Conservation (phyloP, 1,140 invertebrate species). For the Cotesia chilonis region DNA sequence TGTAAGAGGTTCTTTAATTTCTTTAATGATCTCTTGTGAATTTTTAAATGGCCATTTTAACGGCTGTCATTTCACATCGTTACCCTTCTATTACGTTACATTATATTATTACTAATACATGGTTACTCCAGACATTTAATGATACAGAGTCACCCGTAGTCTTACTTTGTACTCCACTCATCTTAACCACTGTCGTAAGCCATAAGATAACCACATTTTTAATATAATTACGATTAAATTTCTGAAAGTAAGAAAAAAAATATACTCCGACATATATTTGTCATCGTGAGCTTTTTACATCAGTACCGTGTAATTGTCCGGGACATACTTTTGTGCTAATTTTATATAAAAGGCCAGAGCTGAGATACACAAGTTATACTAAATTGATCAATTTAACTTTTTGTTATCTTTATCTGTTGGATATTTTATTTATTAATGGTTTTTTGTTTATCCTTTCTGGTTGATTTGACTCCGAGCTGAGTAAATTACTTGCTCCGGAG, state of each 20-base stretch:
- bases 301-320: too few relatives aligned
- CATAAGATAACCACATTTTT: conserved; percentile 21
- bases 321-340: conserved; percentile 10
- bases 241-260: background rate
- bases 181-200: conserved; percentile 12
- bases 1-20: background rate
- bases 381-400: conserved; percentile 30
- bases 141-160: background rate
- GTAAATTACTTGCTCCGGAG: conserved; percentile 2
- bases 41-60: conserved; percentile 27
- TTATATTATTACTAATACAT: too few relatives aligned
- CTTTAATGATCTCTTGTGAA: conserved; percentile 16
- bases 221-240: conserved; percentile 13
- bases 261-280: too few relatives aligned
- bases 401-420: background rate
- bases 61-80: conserved; percentile 26
- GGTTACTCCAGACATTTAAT: conserved; percentile 1
- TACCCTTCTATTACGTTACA: conserved; percentile 9
- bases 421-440: conserved; percentile 6
- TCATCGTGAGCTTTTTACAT: too few relatives aligned
- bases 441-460: background rate
- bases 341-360: conserved; percentile 10
- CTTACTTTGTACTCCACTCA: background rate
- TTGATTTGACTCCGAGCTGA: background rate
- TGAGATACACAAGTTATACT: conserved; percentile 4